Evolutionary conservation across 2,113 vertebrate species (phyloP).

Genomic region (Elephas maximus): DNA sequence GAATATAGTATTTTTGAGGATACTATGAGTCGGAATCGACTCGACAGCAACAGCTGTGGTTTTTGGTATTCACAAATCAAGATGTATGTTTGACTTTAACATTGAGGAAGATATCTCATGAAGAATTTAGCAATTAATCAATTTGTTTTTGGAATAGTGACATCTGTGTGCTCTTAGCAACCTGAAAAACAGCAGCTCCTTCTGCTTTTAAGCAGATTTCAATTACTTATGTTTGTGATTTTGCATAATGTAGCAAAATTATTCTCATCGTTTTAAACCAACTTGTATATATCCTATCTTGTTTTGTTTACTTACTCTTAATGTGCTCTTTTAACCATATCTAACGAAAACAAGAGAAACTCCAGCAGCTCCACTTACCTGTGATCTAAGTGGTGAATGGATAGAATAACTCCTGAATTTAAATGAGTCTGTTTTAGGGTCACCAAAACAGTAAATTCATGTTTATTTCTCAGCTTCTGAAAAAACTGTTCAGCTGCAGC

Average conservation of each 20-base stretch:
- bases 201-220: slow-evolving; percentile 14
- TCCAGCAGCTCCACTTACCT: slow-evolving; percentile 88
- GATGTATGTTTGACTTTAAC: background rate
- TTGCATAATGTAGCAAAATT: slow-evolving; percentile 38
- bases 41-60: too few species aligned
- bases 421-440: slow-evolving; percentile 95
- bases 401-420: slow-evolving; percentile 98
- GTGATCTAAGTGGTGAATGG: slow-evolving; percentile 96
- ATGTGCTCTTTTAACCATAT: slow-evolving; percentile 19
- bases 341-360: background rate
- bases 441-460: slow-evolving; percentile 95
- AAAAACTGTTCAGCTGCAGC: slow-evolving; percentile 93
- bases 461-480: slow-evolving; percentile 96
- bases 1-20: background rate
- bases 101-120: background rate
- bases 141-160: background rate
- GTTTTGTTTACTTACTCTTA: slow-evolving; percentile 47
- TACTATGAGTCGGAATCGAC: background rate
- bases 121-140: background rate
- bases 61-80: background rate
- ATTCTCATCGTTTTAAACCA: slow-evolving; percentile 40
- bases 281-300: background rate
- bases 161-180: background rate
- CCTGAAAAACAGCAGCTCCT: slow-evolving; percentile 50
- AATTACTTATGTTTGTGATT: slow-evolving; percentile 46